Evolutionary conservation across 2,113 vertebrate species (phyloP).

Genomic region (Thermophis baileyi): DNA sequence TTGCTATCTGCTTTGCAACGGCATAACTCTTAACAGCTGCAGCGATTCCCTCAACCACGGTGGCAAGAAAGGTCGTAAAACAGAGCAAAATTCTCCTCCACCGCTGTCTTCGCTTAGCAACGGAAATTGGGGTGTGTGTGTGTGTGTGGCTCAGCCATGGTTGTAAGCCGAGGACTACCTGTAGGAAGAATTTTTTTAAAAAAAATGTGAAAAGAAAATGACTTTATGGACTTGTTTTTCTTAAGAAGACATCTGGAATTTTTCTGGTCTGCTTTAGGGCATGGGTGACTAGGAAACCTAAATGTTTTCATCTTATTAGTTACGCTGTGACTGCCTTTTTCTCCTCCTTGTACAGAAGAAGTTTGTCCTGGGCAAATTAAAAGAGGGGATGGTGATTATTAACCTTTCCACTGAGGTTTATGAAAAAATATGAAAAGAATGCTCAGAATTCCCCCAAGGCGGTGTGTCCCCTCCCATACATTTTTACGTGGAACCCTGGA

Average conservation of each 20-base stretch:
- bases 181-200: too few species aligned
- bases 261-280: not conserved
- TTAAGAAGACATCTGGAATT: not conserved
- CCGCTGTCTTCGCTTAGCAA: too few species aligned
- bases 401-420: not conserved
- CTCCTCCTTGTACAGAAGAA: not conserved
- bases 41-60: too few species aligned
- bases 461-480: not conserved
- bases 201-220: too few species aligned
- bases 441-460: not conserved
- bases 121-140: too few species aligned
- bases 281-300: not conserved
- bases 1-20: too few species aligned
- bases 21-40: too few species aligned
- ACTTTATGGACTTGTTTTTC: not conserved
- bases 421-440: not conserved
- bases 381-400: not conserved
- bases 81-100: too few species aligned
- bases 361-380: not conserved
- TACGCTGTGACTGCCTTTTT: not conserved
- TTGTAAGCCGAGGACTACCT: too few species aligned
- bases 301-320: not conserved
- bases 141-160: too few species aligned
- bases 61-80: too few species aligned
- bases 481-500: not conserved